Percentiles rank a stretch among this genome's conserved stretches.
phyloP scores from a whole-genome alignment of 2,113 vertebrate species.

The Sinocyclocheilus maitianheensis region DNA sequence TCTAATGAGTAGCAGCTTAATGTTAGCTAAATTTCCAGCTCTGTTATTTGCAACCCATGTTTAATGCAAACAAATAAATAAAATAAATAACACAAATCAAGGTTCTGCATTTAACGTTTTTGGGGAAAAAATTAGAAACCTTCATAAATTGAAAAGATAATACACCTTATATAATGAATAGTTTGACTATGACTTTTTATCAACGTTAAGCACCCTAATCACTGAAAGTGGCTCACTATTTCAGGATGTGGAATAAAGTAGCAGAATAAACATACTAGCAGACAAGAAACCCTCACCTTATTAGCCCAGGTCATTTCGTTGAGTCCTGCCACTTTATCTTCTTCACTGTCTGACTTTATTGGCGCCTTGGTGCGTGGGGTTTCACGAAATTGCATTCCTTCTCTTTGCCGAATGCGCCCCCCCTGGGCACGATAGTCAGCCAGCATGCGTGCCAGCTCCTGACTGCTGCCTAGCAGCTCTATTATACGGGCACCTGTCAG shows the following conservation, averaged over 20 bases:
- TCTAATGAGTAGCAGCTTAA: neutral
- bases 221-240: neutral
- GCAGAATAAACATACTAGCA: neutral
- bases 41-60: neutral
- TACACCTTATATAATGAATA: neutral
- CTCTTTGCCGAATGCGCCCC: constrained; percentile 86
- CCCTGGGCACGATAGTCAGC: constrained; percentile 94
- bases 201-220: neutral
- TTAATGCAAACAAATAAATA: neutral
- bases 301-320: constrained; percentile 81
- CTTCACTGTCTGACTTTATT: constrained; percentile 80
- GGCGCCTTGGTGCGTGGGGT: constrained; percentile 68
- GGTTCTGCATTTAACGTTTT: neutral
- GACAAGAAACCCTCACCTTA: constrained; percentile 77
- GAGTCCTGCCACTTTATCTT: constrained; percentile 79
- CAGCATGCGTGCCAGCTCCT: constrained; percentile 86
- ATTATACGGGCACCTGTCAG: constrained; percentile 86
- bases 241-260: neutral
- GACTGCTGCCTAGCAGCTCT: constrained; percentile 82
- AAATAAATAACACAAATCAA: neutral
- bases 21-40: neutral
- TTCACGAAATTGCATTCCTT: constrained; percentile 79
- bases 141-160: neutral
- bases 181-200: neutral
- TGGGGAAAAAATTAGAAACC: neutral